These are phyloP conservation scores for Hirtodrosophila confusa DNA, from an alignment of 2,888 invertebrate genomes.

Conservation along the genomic window DNA sequence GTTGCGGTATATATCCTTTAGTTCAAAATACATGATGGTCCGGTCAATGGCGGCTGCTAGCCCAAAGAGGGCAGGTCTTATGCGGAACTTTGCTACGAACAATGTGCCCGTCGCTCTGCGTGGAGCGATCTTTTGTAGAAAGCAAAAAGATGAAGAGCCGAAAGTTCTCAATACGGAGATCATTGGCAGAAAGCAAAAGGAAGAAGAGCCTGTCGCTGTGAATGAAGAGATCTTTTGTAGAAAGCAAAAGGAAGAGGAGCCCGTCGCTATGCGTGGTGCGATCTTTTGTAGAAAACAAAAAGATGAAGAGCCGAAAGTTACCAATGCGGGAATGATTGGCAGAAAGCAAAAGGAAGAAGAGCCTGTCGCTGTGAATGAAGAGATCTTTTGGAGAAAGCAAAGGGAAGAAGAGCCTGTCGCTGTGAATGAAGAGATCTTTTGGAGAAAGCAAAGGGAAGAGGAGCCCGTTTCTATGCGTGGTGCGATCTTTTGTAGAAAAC, in stretches of 20 bases:
- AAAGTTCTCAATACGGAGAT: not conserved
- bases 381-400: no score
- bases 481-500: not conserved
- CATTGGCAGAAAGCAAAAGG: not conserved
- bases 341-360: constrained; percentile 15
- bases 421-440: no score
- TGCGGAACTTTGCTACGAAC: not conserved
- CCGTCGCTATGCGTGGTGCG: no score
- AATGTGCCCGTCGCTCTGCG: no score
- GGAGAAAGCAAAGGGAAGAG: no score
- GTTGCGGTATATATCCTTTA: constrained; percentile 3
- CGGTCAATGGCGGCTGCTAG: not conserved
- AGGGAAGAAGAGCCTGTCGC: no score
- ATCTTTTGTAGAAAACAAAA: not conserved
- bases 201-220: not conserved
- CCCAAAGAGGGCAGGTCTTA: not conserved
- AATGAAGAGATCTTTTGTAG: not conserved
- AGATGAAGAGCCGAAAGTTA: not conserved
- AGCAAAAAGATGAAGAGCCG: constrained; percentile 10
- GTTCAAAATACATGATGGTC: not conserved
- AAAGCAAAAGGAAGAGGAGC: constrained; percentile 9
- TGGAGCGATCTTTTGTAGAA: not conserved
- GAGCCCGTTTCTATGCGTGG: no score
- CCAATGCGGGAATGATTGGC: not conserved
- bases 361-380: not conserved